Evolutionary conservation across 2,797 vertebrate species (phyloP).

Genomic region (Aldrovandia affinis): DNA sequence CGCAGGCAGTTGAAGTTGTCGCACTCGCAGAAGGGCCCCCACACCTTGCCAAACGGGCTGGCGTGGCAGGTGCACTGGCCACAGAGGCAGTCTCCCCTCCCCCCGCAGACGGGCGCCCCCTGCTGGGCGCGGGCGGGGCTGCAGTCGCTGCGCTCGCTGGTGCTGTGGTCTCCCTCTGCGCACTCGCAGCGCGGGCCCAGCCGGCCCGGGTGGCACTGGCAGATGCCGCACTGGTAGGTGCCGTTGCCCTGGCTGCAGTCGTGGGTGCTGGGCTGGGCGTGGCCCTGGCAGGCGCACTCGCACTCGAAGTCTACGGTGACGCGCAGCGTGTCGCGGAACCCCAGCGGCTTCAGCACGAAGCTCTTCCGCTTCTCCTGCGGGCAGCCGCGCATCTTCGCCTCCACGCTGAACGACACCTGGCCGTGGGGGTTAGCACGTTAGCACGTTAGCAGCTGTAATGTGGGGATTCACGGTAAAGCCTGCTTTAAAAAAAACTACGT

Average conservation of each 20-base stretch:
- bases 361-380: constrained; percentile 82
- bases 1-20: constrained; percentile 97
- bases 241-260: constrained; percentile 87
- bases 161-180: constrained; percentile 86
- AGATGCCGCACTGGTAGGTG: constrained; percentile 91
- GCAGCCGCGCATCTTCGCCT: constrained; percentile 89
- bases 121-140: constrained; percentile 58
- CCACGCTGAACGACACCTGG: constrained; percentile 94
- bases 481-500: too few species aligned
- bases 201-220: constrained; percentile 84
- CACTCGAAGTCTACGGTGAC: constrained; percentile 86
- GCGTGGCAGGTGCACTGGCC: constrained; percentile 93
- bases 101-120: constrained; percentile 81
- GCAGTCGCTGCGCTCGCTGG: constrained; percentile 87
- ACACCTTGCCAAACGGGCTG: constrained; percentile 92
- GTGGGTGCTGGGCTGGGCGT: constrained; percentile 71
- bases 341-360: constrained; percentile 94
- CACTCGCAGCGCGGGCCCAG: constrained; percentile 92
- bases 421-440: not conserved
- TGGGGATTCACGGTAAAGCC: not conserved
- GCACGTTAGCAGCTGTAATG: not conserved
- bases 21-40: constrained; percentile 93
- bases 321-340: constrained; percentile 89
- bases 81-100: constrained; percentile 91
- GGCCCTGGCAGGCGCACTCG: constrained; percentile 83